phyloP scores from a whole-genome alignment of 1,140 invertebrate genomes.

The Solen grandis region DNA sequence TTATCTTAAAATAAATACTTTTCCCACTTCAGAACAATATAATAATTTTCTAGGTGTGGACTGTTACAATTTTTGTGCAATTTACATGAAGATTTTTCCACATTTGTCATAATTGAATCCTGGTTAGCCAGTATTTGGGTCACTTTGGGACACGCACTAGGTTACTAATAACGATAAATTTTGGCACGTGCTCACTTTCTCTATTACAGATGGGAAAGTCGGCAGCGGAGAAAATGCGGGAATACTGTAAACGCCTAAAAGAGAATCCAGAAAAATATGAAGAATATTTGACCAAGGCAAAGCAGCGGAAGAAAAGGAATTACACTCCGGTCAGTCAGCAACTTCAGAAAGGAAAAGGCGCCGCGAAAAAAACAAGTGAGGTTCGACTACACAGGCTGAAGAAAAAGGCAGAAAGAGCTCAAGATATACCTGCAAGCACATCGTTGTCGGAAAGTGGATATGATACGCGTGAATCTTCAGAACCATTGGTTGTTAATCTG shows the following conservation, averaged over 20 bases:
- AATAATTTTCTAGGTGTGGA: too few species aligned
- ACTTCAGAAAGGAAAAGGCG: not conserved
- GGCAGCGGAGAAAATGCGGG: slow-evolving; percentile 8
- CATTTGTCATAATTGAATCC: too few species aligned
- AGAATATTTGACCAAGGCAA: slow-evolving; percentile 18
- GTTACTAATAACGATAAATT: too few species aligned
- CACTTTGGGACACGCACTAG: too few species aligned
- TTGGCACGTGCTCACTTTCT: too few species aligned
- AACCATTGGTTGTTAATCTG: slow-evolving; percentile 19
- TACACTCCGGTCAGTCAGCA: slow-evolving; percentile 11
- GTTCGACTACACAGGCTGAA: not conserved
- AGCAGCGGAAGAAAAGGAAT: slow-evolving; percentile 15
- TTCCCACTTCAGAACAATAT: too few species aligned
- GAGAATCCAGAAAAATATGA: slow-evolving; percentile 15
- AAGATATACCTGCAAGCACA: not conserved
- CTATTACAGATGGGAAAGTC: slow-evolving; percentile 10
- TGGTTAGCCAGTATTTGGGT: too few species aligned
- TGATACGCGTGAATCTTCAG: not conserved
- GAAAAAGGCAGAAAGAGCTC: not conserved
- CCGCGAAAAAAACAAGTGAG: slow-evolving; percentile 4
- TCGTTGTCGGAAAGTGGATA: slow-evolving; percentile 12
- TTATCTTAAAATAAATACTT: too few species aligned
- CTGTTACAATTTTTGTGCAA: too few species aligned
- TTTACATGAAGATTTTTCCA: too few species aligned
- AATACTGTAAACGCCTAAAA: slow-evolving; percentile 18